A percentile compares a stretch with the other conserved stretches of the same genome.
These are phyloP conservation scores for Erebia epiphron DNA, from an alignment of 2,888 invertebrate species.

Conservation along the genomic window DNA sequence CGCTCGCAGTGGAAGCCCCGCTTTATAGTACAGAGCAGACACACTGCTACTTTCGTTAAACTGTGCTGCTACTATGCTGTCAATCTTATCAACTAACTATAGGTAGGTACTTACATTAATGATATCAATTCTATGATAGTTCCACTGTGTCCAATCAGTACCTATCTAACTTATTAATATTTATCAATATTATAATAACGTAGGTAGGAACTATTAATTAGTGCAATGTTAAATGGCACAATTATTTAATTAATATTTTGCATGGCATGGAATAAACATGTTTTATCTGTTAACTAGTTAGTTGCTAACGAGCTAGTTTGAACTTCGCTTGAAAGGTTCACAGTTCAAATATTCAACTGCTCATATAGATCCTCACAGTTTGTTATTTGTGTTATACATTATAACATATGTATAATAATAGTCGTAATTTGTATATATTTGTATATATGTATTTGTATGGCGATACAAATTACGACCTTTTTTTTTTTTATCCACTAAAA, in stretches of 20 bases:
- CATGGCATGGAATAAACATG: not conserved
- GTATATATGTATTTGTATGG: no score
- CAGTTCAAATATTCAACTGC: not conserved
- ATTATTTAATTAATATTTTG: conserved; percentile 15
- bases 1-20: no score
- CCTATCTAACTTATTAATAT: not conserved
- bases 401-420: no score
- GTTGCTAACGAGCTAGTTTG: not conserved
- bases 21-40: no score
- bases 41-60: no score
- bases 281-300: not conserved
- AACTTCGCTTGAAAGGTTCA: not conserved
- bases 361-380: not conserved
- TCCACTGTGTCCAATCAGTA: conserved; percentile 10
- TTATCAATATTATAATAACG: conserved; percentile 12
- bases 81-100: conserved; percentile 30
- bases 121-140: not conserved
- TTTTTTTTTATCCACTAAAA: no score
- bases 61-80: conserved; percentile 21
- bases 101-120: not conserved
- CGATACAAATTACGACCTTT: no score
- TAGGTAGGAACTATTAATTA: conserved; percentile 5
- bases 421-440: no score
- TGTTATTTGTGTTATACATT: no score
- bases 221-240: conserved; percentile 9